Percentiles rank a stretch among this genome's conserved stretches.
Conservation (phyloP, 2,888 invertebrate genomes). For the Saturnia pavonia region DNA sequence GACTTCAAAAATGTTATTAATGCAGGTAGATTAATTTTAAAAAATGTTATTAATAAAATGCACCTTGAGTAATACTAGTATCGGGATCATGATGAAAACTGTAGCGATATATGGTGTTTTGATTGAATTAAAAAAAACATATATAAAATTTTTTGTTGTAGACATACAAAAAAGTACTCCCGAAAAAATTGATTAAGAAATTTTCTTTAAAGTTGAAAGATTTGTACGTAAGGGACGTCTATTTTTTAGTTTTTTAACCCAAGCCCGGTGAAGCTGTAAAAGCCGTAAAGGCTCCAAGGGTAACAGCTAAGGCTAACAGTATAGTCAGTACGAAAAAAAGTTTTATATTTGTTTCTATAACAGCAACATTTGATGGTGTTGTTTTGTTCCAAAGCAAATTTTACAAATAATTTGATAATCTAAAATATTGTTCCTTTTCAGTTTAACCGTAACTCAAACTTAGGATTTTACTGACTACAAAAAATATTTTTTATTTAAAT, state of each 20-base stretch:
- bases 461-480: background rate
- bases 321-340: too few relatives aligned
- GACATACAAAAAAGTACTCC: too few relatives aligned
- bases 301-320: too few relatives aligned
- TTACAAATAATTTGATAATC: background rate
- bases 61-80: background rate
- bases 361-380: background rate
- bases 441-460: background rate
- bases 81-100: background rate
- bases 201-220: too few relatives aligned
- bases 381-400: background rate
- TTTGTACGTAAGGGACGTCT: too few relatives aligned
- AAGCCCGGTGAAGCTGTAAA: too few relatives aligned
- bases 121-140: too few relatives aligned
- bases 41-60: background rate
- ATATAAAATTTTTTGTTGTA: too few relatives aligned
- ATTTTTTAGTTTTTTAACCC: too few relatives aligned
- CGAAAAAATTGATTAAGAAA: too few relatives aligned
- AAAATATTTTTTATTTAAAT: background rate
- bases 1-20: slow-evolving; percentile 30
- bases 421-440: background rate
- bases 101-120: background rate
- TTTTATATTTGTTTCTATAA: too few relatives aligned
- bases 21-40: slow-evolving; percentile 7
- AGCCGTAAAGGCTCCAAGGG: too few relatives aligned